phyloP scores from a whole-genome alignment of 2,797 vertebrate genomes.

The Avahi laniger region DNA sequence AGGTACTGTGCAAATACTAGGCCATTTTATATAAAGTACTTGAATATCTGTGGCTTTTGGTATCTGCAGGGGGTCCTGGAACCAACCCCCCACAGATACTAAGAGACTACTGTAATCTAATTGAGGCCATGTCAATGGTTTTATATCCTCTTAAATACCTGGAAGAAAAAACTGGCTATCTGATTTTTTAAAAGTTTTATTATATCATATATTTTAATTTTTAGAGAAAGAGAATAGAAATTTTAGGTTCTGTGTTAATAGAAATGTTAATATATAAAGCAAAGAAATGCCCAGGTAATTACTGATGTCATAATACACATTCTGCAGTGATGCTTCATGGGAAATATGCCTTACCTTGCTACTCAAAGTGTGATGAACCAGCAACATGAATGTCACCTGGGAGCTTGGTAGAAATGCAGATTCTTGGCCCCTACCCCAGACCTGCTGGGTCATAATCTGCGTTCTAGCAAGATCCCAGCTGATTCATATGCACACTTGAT shows the following conservation, averaged over 20 bases:
- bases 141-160: not conserved
- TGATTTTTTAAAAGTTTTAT: not conserved
- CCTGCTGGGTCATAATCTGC: not conserved
- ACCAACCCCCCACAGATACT: not conserved
- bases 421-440: not conserved
- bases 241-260: not conserved
- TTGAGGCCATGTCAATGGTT: not conserved
- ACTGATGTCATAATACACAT: not conserved
- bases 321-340: not conserved
- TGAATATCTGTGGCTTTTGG: not conserved
- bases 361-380: not conserved
- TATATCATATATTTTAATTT: constrained; percentile 5
- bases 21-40: not conserved
- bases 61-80: not conserved
- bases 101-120: not conserved
- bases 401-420: not conserved
- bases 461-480: not conserved
- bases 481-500: not conserved
- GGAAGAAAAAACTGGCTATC: not conserved
- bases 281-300: not conserved
- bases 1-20: not conserved
- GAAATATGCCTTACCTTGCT: not conserved
- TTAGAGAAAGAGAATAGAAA: not conserved
- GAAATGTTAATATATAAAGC: not conserved
- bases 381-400: not conserved